Evolutionary conservation across 2,113 vertebrate species (phyloP), one percentile per base, ranked within the genome.

Genomic region (Eudyptes chrysolophus): DNA sequence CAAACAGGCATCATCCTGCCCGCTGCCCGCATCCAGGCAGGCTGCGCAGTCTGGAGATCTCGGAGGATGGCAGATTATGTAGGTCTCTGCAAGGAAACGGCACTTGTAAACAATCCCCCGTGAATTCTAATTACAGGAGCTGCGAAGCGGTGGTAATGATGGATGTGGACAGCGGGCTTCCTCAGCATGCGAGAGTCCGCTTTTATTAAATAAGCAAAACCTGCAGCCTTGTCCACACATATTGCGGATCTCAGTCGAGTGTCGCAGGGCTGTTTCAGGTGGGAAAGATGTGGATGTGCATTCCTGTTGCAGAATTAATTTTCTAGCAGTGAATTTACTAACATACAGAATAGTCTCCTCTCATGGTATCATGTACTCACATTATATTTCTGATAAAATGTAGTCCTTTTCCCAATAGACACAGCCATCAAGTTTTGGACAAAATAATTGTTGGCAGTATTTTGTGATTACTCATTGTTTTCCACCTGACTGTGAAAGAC

Each of bases 391-490:
- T 54, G 25, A 26, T 7, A 71, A 75, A 70, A 75, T 14, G 7
- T 14, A 36, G 10, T 7, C 7, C 10, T 62, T 29, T 52, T 55
- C 44, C 19, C 16, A n/a, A 24, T 2, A 68, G 69, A 44, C 18
- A 82, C 12, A 49, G 15, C 11, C 32, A 32, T 24, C 36, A 24
- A 16, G 20, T 71, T 92, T 61, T 89, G 55, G 57, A 66, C 17
- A 40, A 60, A 81, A 54, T 38, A 70, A 60, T 10, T 64, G 24
- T 65, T 87, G 77, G 64, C 40, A 76, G 19, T 36, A n/a, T 71
- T 82, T 87, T 82, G 55, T 66, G 38, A 82, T 92, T 90, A 92
- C 42, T 88, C 69, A 57, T 78, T 91, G 24, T 72, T 84, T 93
- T 92, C 52, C 77, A 82, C 61, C 52, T 75, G 75, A 21, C 87